Evolutionary conservation across 2,113 vertebrate genomes (phyloP).

Genomic region (Hippolais icterina): DNA sequence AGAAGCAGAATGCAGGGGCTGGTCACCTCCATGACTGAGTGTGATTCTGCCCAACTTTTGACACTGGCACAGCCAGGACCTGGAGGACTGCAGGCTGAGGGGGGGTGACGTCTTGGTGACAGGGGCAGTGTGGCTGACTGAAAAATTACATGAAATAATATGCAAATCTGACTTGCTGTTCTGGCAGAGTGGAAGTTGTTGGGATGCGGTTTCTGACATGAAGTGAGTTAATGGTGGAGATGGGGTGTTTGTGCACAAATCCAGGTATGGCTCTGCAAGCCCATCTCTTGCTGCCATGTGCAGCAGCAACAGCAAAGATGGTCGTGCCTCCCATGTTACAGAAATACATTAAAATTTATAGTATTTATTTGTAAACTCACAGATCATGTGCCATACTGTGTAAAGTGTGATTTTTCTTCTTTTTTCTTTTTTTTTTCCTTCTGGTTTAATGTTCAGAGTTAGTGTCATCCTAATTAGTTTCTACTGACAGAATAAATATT

Average conservation of each 20-base stretch:
- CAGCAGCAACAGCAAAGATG: neutral
- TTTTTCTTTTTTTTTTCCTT: conserved; percentile 5
- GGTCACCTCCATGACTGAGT: neutral
- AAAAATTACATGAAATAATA: neutral
- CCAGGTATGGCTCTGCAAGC: neutral
- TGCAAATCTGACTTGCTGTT: neutral
- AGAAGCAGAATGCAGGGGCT: neutral
- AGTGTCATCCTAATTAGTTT: conserved; percentile 70
- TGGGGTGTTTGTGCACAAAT: neutral
- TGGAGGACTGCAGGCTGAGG: neutral
- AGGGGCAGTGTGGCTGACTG: neutral
- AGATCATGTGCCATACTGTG: conserved; percentile 31
- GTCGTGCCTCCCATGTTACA: neutral
- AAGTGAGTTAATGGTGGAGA: neutral
- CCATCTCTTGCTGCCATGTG: neutral
- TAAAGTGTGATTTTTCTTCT: conserved; percentile 48
- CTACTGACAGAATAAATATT: conserved; percentile 74
- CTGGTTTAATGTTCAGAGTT: conserved; percentile 64
- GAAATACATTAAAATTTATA: conserved; percentile 35
- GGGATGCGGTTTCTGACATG: neutral
- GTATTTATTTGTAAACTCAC: conserved; percentile 40
- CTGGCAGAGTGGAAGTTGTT: neutral
- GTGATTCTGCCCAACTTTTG: neutral
- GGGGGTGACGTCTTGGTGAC: neutral
- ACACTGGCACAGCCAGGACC: neutral